Evolutionary conservation across 1,140 invertebrate genomes (phyloP), one percentile per base, ranked within the genome.

Genomic region (Cardiocondyla obscurior): DNA sequence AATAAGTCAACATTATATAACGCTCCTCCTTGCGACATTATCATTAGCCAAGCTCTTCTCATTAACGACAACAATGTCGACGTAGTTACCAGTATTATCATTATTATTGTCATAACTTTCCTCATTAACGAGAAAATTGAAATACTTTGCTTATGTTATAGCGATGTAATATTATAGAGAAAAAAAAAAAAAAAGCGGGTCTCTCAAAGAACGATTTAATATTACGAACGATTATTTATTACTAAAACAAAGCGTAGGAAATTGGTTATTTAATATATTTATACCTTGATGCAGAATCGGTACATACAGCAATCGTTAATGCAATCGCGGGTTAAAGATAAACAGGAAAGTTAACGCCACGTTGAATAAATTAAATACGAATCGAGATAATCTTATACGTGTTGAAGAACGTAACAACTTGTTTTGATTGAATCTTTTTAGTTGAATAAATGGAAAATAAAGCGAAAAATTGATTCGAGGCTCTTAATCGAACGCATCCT

Each of bases 1-100:
- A 81, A 81, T 81, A 81, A 81, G 67, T 81, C 77, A 81, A 81
- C 67, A 73, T 70, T 81, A 72, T 73, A 57, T 81, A 73, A 72
- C 39, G 53, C 69, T 81, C 42, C 77, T 81, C 53, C 77, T 81
- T 62, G 64, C 77, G 67, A 70, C 64, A 81, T 81, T 81, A 81
- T 81, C 77, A 81, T 81, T 73, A 81, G 77, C 77, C 67, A 58
- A 81, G 77, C 65, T 81, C 55, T 73, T 81, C 77, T 81, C 67
- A 81, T 81, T 81, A 81, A 81, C 77, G 77, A 81, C 77, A 62
- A 72, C 77, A 73, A 64, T 81, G 77, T 81, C 69, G 55, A 57
- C 77, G 65, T 73, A 72, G 69, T 81, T 81, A 44, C 55, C 53
- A 49, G 64, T 58, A 81, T 73, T 73, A 81, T 81, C 69, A 81